Percentiles rank a stretch among this genome's conserved stretches.
Evolutionary conservation across 2,113 vertebrate species (phyloP).

Genomic region (Bostrychus sinensis): DNA sequence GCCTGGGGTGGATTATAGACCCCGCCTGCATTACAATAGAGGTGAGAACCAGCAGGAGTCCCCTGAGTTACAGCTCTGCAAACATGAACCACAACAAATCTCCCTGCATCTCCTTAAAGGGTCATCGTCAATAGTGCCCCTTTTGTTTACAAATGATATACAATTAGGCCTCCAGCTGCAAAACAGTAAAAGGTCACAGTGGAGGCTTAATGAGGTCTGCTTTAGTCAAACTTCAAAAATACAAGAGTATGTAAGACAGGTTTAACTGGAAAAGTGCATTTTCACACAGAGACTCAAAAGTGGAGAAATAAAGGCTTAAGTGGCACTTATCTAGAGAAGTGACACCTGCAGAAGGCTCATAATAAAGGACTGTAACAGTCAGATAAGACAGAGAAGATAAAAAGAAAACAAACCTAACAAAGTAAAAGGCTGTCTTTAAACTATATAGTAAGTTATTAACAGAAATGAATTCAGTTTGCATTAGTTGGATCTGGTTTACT

Average conservation of each 20-base stretch:
- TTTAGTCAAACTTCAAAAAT: constrained; percentile 37
- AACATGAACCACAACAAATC: constrained; percentile 53
- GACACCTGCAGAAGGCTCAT: background rate
- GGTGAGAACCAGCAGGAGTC: constrained; percentile 56
- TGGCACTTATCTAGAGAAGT: background rate
- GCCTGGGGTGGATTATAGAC: constrained; percentile 62
- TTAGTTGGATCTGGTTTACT: no score
- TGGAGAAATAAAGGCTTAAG: constrained; percentile 16
- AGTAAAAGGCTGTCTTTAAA: no score
- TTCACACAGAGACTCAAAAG: constrained; percentile 25
- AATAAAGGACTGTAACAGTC: background rate
- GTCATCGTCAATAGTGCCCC: constrained; percentile 40
- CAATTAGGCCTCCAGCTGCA: constrained; percentile 45
- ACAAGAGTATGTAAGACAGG: constrained; percentile 59
- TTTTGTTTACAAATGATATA: constrained; percentile 57
- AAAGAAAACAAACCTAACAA: background rate
- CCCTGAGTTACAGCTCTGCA: constrained; percentile 42
- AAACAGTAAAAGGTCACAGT: constrained; percentile 50
- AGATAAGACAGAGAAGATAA: background rate
- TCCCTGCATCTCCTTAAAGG: constrained; percentile 38
- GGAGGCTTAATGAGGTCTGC: constrained; percentile 35
- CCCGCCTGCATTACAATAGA: constrained; percentile 70
- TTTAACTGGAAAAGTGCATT: constrained; percentile 29
- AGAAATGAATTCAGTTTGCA: no score
- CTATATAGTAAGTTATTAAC: no score